These are phyloP conservation scores for Corydoras maculifer DNA, from an alignment of 2,113 vertebrate genomes.

Conservation along the genomic window DNA sequence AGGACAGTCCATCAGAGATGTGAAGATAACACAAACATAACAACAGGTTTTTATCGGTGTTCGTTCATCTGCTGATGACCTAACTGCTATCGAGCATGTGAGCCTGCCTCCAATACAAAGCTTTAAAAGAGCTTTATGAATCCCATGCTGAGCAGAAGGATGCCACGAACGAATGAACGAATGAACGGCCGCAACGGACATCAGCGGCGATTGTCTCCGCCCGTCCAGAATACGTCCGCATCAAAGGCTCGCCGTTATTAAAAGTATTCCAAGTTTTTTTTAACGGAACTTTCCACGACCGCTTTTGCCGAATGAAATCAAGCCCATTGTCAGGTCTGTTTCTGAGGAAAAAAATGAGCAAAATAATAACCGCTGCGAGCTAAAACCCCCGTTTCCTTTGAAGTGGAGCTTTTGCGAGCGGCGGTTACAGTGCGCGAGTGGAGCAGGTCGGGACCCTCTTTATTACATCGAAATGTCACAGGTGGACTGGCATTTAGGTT, in stretches of 20 bases:
- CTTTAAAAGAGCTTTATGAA: too few species aligned
- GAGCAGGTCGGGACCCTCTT: slow-evolving; percentile 38
- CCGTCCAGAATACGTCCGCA: neutral
- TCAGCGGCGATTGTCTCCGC: neutral
- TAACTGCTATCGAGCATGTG: too few species aligned
- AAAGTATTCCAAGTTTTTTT: slow-evolving; percentile 2
- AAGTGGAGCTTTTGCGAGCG: slow-evolving; percentile 15
- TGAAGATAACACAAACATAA: too few species aligned
- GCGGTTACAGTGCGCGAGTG: slow-evolving; percentile 25
- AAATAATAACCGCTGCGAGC: slow-evolving; percentile 36
- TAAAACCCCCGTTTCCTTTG: slow-evolving; percentile 15
- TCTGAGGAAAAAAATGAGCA: neutral
- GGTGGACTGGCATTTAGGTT: slow-evolving; percentile 44
- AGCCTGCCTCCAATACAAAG: too few species aligned
- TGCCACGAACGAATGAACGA: too few species aligned
- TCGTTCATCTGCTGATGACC: too few species aligned
- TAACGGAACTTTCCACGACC: slow-evolving; percentile 8
- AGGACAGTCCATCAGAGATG: too few species aligned
- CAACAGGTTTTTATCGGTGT: too few species aligned
- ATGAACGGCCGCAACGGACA: neutral
- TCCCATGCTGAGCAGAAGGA: too few species aligned
- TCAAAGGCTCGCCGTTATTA: slow-evolving; percentile 3
- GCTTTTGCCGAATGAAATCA: slow-evolving; percentile 25
- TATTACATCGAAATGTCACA: slow-evolving; percentile 51
- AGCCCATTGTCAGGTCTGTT: slow-evolving; percentile 10